Evolutionary conservation across 2,113 vertebrate species (phyloP), one percentile per base, ranked within the genome.

Genomic region (Halcyon senegalensis): DNA sequence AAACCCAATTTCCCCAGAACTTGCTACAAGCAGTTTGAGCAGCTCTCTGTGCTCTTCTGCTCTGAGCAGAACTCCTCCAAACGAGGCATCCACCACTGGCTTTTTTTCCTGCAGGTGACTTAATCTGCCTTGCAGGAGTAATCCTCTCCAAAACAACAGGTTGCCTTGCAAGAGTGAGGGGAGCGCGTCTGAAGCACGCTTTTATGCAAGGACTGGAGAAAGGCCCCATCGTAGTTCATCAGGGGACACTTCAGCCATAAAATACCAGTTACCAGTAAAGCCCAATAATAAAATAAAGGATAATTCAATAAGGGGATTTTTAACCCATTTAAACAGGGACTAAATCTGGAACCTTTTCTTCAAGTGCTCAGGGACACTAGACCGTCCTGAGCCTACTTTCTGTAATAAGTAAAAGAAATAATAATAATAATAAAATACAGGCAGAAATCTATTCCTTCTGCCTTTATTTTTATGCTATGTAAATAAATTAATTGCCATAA

Each of bases 201-300:
- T 94, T 76, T 92, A 68, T 94, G 89, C 44, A 87, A 94, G 67
- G 19, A n/a, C 72, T 66, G 72, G 48, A 93, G 87, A 95, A 95
- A 92, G 89, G 81, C 89, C 77, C 73, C 33, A 16, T 3, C 24
- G 73, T 33, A 93, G 86, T 96, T 96, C 62, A 95, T 73, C 69
- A 69, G 63, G 86, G 84, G 74, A 93, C 81, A 70, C 92, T 95
- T 85, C 88, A 73, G 91, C 87, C 87, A 77, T 69, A 87, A 94
- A 91, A 89, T 27, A 63, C 87, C 24, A 62, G 91, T 89, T 96
- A 94, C 84, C 16, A 7, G 96, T 80, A 93, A 77, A 76, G 77
- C n/a, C 55, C 91, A 94, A 60, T 91, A 96, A 97, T 85, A 93
- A 90, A 93, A 96, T 91, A 91, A 91, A 91, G 55, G 55, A 75